These are phyloP conservation scores for Hirudinaria manillensis DNA, from an alignment of 2,888 invertebrate genomes.

Conservation along the genomic window DNA sequence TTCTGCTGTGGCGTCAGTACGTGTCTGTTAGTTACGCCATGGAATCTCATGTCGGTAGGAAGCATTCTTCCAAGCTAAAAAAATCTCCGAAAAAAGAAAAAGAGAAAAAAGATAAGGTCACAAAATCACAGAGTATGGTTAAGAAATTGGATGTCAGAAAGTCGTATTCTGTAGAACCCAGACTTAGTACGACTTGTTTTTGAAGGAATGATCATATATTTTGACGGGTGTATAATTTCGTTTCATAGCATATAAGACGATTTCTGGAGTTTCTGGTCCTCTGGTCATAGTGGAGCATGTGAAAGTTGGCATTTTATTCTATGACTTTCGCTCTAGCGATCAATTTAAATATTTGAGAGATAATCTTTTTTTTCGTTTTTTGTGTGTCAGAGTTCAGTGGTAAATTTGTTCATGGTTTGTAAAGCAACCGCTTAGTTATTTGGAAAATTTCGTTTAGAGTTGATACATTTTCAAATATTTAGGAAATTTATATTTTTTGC, in stretches of 20 bases:
- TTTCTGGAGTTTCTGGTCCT: conserved; percentile 19
- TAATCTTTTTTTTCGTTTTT: neutral
- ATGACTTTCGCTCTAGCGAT: neutral
- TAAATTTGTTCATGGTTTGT: too few species aligned
- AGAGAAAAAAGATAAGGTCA: too few species aligned
- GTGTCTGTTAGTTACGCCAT: too few species aligned
- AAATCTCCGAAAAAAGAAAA: too few species aligned
- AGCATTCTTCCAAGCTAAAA: too few species aligned
- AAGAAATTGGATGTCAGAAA: neutral
- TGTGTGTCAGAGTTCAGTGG: too few species aligned
- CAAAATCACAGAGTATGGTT: too few species aligned
- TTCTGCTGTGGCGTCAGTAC: too few species aligned
- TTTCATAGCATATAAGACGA: conserved; percentile 13
- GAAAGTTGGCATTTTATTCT: conserved; percentile 11
- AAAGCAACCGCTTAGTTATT: neutral
- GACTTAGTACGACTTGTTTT: neutral
- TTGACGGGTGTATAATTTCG: too few species aligned
- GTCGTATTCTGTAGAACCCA: neutral
- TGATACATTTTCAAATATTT: too few species aligned
- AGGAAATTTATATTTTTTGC: too few species aligned
- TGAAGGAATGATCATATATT: neutral
- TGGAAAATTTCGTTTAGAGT: neutral
- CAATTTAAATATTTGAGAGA: neutral
- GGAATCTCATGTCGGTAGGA: too few species aligned
- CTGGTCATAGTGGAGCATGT: conserved; percentile 23